Base-by-base conservation (phyloP, 2,888 invertebrate genomes). In the Pammene fasciana region DNA sequence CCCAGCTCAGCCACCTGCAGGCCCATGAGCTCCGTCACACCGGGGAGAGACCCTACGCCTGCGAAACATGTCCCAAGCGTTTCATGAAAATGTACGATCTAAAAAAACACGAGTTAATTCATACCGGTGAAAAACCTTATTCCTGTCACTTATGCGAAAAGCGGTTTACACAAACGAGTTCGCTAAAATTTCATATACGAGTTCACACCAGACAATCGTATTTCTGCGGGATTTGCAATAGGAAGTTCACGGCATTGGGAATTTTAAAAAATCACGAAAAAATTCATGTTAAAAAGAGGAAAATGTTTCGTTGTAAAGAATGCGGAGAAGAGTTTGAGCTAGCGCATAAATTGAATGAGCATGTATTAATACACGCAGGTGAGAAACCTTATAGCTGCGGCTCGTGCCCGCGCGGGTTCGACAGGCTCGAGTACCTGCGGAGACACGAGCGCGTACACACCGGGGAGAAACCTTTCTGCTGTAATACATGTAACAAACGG, bases 41-140 rank as follows among this genome's bases (percentile, higher is more conserved):
- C 10, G 56, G 56, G 0, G 38, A 56, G 2, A 41, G 41, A 16
- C 56, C 56, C 11, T 16, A 56, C 41, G 41, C 11, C 11, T 56
- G 56, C 16, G 41, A 56, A 11, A 16, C 41, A 0, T 56, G 56
- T 13, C 11, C n/a, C 4, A 56, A 56, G 41, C 41, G 16, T 9
- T 56, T 56, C 41, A 16, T 14, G 55, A 5, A 16, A 9, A 13
- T 41, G 38, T 16, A 56, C 7, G 56, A 56, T 7, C 7, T 56
- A 16, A 16, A 41, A 11, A 10, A 16, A 11, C 56, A 56, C n/a
- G 56, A 41, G 41, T 41, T 38, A 1, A 56, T 41, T 41, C 56
- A 56, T 41, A 16, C 56, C 1, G 56, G 56, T 7, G 56, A 41
- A 9, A 56, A 41, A 41, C 56, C 56, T 56, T 41, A 41, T 18